These are phyloP conservation scores for Distichodus sexfasciatus DNA, from an alignment of 2,797 vertebrate species.

Conservation along the genomic window DNA sequence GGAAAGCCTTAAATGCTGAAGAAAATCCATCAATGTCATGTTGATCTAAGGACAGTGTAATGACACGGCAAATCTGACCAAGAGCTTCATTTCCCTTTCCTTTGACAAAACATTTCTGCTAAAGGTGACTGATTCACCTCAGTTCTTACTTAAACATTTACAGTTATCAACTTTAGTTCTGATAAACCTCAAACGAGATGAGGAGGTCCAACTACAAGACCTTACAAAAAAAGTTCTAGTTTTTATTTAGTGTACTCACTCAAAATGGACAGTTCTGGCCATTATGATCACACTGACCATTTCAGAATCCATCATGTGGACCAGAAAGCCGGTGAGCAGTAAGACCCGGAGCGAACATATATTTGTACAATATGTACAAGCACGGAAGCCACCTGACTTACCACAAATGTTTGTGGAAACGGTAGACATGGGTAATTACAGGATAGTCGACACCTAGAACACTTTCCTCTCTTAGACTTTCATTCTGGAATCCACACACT, in stretches of 20 bases:
- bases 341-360: constrained; percentile 3
- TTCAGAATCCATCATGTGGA: background rate
- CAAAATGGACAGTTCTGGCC: background rate
- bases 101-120: no score
- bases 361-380: constrained; percentile 1
- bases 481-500: constrained; percentile 44
- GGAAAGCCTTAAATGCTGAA: background rate
- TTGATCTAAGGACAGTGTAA: background rate
- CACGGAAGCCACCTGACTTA: background rate
- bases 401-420: constrained; percentile 33
- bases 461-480: constrained; percentile 52
- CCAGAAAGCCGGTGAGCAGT: background rate
- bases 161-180: no score
- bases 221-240: background rate
- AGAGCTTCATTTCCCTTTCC: no score
- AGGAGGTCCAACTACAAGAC: no score
- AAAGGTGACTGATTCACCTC: no score
- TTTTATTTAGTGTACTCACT: background rate
- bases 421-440: constrained; percentile 60
- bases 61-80: background rate
- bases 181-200: no score
- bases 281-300: background rate
- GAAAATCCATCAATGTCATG: background rate
- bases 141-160: no score
- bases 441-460: constrained; percentile 43